Evolutionary conservation across 2,113 vertebrate species (phyloP).

Genomic region (Phasianus colchicus): DNA sequence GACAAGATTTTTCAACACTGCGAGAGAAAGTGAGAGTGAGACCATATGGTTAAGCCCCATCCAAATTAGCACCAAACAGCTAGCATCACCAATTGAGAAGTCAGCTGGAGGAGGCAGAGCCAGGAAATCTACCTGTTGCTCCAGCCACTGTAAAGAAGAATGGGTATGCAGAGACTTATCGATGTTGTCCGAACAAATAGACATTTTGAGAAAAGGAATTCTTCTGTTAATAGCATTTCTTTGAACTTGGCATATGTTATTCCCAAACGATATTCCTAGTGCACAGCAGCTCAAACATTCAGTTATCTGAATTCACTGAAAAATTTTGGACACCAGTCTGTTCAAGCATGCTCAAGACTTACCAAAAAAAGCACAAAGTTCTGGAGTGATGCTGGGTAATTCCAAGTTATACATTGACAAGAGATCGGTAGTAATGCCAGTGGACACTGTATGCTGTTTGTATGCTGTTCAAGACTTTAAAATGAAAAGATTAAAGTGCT

Average conservation of each 20-base stretch:
- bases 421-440: background rate
- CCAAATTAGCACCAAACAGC: background rate
- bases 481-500: background rate
- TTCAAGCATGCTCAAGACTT: background rate
- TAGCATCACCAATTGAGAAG: background rate
- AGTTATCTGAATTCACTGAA: background rate
- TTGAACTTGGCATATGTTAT: background rate
- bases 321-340: background rate
- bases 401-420: background rate
- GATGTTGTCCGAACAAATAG: background rate
- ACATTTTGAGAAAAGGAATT: background rate
- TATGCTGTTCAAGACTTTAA: background rate
- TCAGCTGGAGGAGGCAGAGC: background rate
- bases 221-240: background rate
- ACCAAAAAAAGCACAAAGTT: background rate
- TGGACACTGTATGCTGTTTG: background rate
- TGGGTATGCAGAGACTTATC: fast-evolving
- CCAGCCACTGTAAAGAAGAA: background rate
- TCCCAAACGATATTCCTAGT: background rate
- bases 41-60: slow-evolving; percentile 56
- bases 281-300: background rate
- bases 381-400: background rate
- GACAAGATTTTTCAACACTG: slow-evolving; percentile 65
- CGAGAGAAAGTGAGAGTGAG: slow-evolving; percentile 59
- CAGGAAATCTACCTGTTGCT: background rate